These are phyloP conservation scores for Acrocephalus scirpaceus DNA, from an alignment of 2,797 vertebrate species.

Conservation along the genomic window DNA sequence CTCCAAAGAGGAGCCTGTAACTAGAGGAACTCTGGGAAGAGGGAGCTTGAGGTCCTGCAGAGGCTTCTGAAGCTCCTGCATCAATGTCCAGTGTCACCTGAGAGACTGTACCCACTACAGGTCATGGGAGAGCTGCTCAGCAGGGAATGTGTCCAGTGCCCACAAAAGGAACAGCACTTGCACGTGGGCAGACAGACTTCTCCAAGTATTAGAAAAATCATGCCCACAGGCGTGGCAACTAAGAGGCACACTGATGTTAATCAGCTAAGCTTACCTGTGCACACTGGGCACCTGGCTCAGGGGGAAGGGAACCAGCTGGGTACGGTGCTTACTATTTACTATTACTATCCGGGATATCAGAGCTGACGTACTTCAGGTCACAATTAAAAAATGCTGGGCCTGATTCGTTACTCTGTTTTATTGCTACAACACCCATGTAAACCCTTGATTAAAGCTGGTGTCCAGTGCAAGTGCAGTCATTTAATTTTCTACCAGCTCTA, in stretches of 20 bases:
- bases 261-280: not conserved
- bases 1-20: not conserved
- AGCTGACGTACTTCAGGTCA: not conserved
- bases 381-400: not conserved
- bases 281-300: not conserved
- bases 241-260: not conserved
- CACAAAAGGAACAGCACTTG: not conserved
- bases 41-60: not conserved
- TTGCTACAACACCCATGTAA: not conserved
- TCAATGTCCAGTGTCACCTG: not conserved
- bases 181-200: not conserved
- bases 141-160: not conserved
- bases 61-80: not conserved
- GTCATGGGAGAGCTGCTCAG: not conserved
- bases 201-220: not conserved
- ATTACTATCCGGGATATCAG: not conserved
- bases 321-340: not conserved
- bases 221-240: not conserved
- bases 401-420: not conserved
- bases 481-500: not conserved
- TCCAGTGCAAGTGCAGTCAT: not conserved
- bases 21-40: not conserved
- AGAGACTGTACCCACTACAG: not conserved
- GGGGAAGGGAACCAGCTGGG: not conserved
- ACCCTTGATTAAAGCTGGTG: not conserved